phyloP scores from a whole-genome alignment of 1,140 invertebrate genomes.

The Elymnias hypermnestra region DNA sequence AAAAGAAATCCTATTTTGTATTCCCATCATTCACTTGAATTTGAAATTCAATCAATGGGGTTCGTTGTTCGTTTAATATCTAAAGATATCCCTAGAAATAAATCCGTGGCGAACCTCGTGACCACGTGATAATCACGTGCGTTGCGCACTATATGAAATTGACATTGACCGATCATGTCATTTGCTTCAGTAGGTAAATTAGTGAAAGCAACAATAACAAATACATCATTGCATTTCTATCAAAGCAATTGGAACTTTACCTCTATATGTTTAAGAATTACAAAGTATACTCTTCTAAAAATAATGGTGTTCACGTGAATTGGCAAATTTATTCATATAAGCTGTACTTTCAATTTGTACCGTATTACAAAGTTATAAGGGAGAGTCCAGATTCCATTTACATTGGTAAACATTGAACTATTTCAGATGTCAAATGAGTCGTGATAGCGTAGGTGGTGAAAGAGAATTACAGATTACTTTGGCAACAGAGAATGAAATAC shows the following conservation, averaged over 20 bases:
- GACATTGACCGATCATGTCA: slow-evolving; percentile 32
- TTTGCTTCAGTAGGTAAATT: slow-evolving; percentile 19
- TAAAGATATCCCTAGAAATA: slow-evolving; percentile 4
- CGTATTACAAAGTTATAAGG: slow-evolving; percentile 13
- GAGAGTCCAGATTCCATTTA: not conserved
- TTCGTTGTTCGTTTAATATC: not conserved
- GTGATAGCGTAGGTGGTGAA: slow-evolving; percentile 25
- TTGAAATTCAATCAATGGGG: not conserved
- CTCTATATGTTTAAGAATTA: slow-evolving; percentile 4
- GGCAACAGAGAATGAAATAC: slow-evolving; percentile 4
- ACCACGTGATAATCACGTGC: slow-evolving; percentile 20
- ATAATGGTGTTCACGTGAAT: slow-evolving; percentile 21
- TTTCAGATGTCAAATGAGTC: slow-evolving; percentile 36
- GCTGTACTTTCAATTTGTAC: slow-evolving; percentile 1
- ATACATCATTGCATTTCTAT: slow-evolving; percentile 2
- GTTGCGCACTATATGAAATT: slow-evolving; percentile 16
- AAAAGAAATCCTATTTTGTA: no score
- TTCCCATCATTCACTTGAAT: not conserved
- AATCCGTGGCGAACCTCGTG: not conserved
- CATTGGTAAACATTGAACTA: slow-evolving; percentile 19
- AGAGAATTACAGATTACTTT: slow-evolving; percentile 10
- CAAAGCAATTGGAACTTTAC: slow-evolving; percentile 15
- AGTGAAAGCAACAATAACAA: slow-evolving; percentile 12
- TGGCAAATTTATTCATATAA: slow-evolving; percentile 6
- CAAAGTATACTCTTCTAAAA: slow-evolving; percentile 2